Percentiles rank a stretch among this genome's conserved stretches.
Conservation (phyloP, 92 coral and sea anemone species). For the Palythoa grandiflora region DNA sequence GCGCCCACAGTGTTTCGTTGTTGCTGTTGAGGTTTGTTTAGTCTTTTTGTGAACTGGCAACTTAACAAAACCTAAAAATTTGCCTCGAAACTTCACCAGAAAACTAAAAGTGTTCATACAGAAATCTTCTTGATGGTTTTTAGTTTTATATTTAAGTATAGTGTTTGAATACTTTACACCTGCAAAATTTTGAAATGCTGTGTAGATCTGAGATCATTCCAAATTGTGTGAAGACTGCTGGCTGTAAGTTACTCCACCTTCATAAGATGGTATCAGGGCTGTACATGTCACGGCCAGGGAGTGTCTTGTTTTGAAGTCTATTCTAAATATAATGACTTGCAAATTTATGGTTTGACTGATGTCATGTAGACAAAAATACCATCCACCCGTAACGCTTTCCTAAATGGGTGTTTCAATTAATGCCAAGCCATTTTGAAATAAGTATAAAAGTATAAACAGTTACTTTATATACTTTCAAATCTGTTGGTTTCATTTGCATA, state of each 20-base stretch:
- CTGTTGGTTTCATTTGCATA: no score
- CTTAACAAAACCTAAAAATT: background rate
- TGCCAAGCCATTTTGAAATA: no score
- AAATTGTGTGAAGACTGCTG: background rate
- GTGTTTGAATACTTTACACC: background rate
- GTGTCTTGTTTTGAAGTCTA: background rate
- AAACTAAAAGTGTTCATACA: background rate
- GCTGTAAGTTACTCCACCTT: background rate
- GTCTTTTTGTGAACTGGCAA: background rate
- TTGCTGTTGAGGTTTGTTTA: background rate
- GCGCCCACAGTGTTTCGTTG: background rate
- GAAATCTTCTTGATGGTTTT: background rate
- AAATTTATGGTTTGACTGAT: background rate
- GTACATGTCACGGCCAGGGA: background rate
- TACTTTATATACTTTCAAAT: no score
- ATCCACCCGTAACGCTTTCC: no score
- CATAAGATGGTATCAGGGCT: background rate
- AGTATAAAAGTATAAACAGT: no score
- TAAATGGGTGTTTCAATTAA: no score
- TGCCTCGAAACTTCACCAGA: background rate
- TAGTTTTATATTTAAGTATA: background rate
- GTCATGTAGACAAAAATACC: background rate
- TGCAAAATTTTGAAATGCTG: background rate
- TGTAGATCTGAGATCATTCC: background rate
- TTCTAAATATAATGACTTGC: background rate